Evolutionary conservation across 2,888 invertebrate genomes (phyloP), one percentile per base, ranked within the genome.

Genomic region (Nebria brevicollis): DNA sequence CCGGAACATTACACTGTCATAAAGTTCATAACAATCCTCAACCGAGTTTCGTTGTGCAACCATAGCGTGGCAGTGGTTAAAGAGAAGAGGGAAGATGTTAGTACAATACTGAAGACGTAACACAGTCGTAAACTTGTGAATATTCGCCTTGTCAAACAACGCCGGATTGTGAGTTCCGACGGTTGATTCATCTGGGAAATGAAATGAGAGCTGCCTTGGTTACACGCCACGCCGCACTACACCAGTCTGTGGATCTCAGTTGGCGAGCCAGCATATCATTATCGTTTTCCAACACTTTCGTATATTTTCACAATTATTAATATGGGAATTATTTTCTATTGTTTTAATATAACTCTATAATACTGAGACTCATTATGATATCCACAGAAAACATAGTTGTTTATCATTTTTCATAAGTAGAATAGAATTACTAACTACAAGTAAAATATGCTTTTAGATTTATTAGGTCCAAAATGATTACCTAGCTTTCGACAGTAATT

Each of bases 91-190:
- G 20, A 20, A 13, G 66, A 34, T 25, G 66, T 20, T 66, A 25
- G 11, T 34, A 70, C 26, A 70, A 70, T 73, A 72, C 65, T 72
- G 77, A 77, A 72, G 65, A 77, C 77, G 77, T 77, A 72, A 72
- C 77, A 72, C 64, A 54, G 41, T 77, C 77, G 77, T 77, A 77
- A 77, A 72, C 54, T 77, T 66, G 77, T 72, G 77, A 77, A 77
- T 77, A 77, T 77, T 77, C 77, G 77, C 72, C 68, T 77, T 77
- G 77, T 77, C 77, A 72, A 72, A 54, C 54, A 54, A 26, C 70
- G 70, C n/a, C 25, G 70, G 70, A 70, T 25, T 70, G 70, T 20
- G 70, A 20, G 70, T 70, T 70, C 70, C 70, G 70, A 70, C 70
- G 70, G 20, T 25, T 70, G 70, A 70, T 70, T 70, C 70, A 70